A percentile compares a stretch with the other conserved stretches of the same genome.
phyloP scores from a whole-genome alignment of 2,888 invertebrate species.

The Drosophila anomelani region DNA sequence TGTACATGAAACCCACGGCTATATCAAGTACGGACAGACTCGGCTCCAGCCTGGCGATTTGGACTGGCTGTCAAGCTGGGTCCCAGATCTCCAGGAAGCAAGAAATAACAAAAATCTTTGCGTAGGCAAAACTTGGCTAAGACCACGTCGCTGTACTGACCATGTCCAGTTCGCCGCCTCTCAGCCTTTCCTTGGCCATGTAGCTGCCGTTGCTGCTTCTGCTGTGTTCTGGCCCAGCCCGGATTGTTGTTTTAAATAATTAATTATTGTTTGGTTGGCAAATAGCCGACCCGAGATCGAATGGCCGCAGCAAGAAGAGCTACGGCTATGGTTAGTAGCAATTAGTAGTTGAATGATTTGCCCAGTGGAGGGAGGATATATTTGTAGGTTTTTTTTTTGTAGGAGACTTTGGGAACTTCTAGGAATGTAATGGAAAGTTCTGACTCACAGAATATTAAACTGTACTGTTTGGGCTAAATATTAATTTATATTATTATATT shows the following conservation, averaged over 20 bases:
- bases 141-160: conserved; percentile 30
- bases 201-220: conserved; percentile 18
- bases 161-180: conserved; percentile 24
- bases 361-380: not conserved
- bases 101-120: conserved; percentile 61
- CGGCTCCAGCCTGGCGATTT: conserved; percentile 9
- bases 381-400: conserved; percentile 1
- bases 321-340: conserved; percentile 37
- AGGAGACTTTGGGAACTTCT: not conserved
- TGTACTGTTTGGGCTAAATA: no score
- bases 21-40: conserved; percentile 48
- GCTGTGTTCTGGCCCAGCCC: conserved; percentile 38
- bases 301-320: conserved; percentile 34
- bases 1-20: conserved; percentile 71
- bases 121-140: conserved; percentile 78
- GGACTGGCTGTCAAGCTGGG: conserved; percentile 49
- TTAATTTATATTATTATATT: not conserved
- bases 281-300: conserved; percentile 63
- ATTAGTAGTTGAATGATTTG: conserved; percentile 44
- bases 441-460: not conserved
- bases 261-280: conserved; percentile 78
- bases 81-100: conserved; percentile 69
- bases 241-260: conserved; percentile 68
- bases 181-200: conserved; percentile 14
- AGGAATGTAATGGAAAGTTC: not conserved